phyloP scores from a whole-genome alignment of 2,113 vertebrate species.

The Cryptomyrus ogoouensis region DNA sequence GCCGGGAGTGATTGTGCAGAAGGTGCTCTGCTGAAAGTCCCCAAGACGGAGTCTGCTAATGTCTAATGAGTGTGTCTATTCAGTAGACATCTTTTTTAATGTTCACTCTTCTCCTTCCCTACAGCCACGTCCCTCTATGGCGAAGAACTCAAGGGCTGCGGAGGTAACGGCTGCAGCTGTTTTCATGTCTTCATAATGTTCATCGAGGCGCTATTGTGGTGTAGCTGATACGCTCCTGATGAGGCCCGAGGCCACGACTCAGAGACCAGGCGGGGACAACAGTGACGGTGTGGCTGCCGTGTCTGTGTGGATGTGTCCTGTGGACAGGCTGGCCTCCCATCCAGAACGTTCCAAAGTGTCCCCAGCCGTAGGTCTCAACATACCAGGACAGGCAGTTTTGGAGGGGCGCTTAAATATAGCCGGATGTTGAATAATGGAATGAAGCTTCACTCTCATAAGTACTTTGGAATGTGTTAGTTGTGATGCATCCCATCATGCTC shows the following conservation, averaged over 20 bases:
- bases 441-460: neutral
- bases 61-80: neutral
- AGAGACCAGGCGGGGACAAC: neutral
- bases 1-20: neutral
- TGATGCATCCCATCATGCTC: neutral
- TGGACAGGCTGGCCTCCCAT: neutral
- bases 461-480: neutral
- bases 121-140: conserved; percentile 44
- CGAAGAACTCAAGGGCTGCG: conserved; percentile 42
- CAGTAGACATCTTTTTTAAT: neutral
- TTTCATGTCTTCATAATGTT: neutral
- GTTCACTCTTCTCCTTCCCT: conserved; percentile 27
- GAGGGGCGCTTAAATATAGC: neutral
- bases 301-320: neutral
- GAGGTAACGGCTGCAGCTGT: conserved; percentile 43
- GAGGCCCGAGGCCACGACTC: neutral
- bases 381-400: neutral
- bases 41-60: neutral
- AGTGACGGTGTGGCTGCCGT: neutral
- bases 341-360: neutral
- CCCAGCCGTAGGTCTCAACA: neutral
- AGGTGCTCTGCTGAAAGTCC: neutral
- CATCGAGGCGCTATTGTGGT: neutral
- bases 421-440: neutral
- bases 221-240: neutral